These are phyloP conservation scores for Alviniconcha strummeri DNA, from an alignment of 2,888 invertebrate species.

Conservation along the genomic window DNA sequence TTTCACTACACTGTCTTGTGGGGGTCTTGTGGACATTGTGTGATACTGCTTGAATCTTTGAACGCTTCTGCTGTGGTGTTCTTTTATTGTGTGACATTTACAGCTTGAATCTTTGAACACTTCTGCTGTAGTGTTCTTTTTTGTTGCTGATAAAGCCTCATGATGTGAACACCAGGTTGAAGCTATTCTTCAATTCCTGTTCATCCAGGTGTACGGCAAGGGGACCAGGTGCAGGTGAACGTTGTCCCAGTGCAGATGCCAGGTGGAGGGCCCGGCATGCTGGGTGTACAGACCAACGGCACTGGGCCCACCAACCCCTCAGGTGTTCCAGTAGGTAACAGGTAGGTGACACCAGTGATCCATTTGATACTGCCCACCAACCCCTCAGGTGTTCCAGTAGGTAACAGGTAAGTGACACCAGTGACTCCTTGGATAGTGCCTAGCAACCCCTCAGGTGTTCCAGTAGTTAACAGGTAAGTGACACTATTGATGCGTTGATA, in stretches of 20 bases:
- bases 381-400: conserved; percentile 34
- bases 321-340: conserved; percentile 15
- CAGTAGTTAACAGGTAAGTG: neutral
- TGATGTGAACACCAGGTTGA: too few relatives aligned
- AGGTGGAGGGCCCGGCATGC: conserved; percentile 17
- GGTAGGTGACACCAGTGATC: too few relatives aligned
- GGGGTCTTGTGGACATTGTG: neutral
- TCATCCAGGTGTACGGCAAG: conserved; percentile 38
- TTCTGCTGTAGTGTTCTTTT: too few relatives aligned
- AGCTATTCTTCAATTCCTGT: too few relatives aligned
- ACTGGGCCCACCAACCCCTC: conserved; percentile 32
- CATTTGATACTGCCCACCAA: neutral
- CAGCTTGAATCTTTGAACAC: too few relatives aligned
- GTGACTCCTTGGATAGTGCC: neutral
- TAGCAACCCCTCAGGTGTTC: conserved; percentile 10
- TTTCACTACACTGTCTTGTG: neutral
- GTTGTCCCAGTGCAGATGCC: conserved; percentile 38
- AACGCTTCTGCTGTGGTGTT: too few relatives aligned
- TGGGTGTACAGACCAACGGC: neutral
- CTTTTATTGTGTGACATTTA: too few relatives aligned
- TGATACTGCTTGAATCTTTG: neutral
- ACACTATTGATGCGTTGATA: too few relatives aligned
- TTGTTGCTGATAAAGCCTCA: too few relatives aligned
- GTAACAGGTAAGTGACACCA: too few relatives aligned
- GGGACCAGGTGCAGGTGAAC: conserved; percentile 45